Base-by-base conservation (phyloP, 2,113 vertebrate genomes). In the Sylvicapra grimmia region DNA sequence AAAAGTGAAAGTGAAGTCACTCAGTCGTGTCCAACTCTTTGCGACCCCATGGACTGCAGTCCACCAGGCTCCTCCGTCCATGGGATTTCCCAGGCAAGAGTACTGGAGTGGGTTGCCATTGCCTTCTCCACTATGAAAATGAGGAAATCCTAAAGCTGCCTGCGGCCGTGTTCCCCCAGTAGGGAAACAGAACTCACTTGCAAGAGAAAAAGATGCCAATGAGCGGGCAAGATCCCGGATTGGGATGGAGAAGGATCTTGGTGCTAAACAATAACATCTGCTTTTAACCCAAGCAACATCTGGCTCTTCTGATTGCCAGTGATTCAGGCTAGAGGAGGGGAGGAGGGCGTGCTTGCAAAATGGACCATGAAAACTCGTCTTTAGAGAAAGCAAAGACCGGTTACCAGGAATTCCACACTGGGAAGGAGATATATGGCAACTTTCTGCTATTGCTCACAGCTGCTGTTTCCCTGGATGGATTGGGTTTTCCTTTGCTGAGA, bases 371-470 rank as follows among this genome's bases (percentile, higher is more conserved):
- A 61, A 25, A 83, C 23, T n/a, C 31, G 1, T 33, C 49, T 72
- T 90, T 23, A 47, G 47, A 59, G 16, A 63, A 29, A 21, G 15
- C 25, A 51, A 61, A 53, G 27, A 27, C 15, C 3, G 18, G 40
- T 21, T 58, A 12, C 29, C 18, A 3, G 2, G 51, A 79, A 68
- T 13, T 51, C 63, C 3, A 3, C 3, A 0, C 88, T 10, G 33
- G 33, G 4, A 31, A 86, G 63, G 53, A 89, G 79, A 29, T 4
- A 0, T 15, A 6, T 0, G 3, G 31, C 0, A 2, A 14, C 72
- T 68, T 47, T 49, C 36, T 29, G 63, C 15, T 53, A 0, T 4
- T 16, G n/a, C 13, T 21, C 13, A 23, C 11, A 6, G 86, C 63
- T 10, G 4, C 77, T 9, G 13, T 33, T 44, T 58, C 63, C 94